Evolutionary conservation across 2,797 vertebrate genomes (phyloP).

Genomic region (Melanotaenia maccullochi): DNA sequence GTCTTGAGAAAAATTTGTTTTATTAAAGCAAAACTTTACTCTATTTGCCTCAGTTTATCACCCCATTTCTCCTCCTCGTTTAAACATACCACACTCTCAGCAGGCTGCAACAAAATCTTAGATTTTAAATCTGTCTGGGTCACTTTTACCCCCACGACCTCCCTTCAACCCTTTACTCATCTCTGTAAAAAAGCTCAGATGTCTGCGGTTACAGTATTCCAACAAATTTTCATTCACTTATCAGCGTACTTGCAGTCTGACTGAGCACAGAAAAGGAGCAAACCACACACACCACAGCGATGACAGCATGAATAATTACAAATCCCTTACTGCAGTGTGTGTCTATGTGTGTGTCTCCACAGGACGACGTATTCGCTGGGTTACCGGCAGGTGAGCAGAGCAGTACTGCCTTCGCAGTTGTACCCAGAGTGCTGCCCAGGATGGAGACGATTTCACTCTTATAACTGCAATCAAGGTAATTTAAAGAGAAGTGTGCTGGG

Average conservation of each 20-base stretch:
- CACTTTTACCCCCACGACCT: conserved; percentile 2
- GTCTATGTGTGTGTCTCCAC: conserved; percentile 42
- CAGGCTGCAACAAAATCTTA: conserved; percentile 28
- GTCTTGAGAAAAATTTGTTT: not conserved
- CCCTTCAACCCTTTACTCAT: conserved; percentile 31
- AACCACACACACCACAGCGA: not conserved
- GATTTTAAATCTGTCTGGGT: conserved; percentile 16
- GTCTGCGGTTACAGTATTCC: conserved; percentile 29
- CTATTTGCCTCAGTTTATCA: conserved; percentile 20
- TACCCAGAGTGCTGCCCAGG: conserved; percentile 89
- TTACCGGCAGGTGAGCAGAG: conserved; percentile 83
- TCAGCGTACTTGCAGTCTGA: conserved; percentile 23
- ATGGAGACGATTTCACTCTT: conserved; percentile 83
- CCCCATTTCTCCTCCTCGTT: conserved; percentile 1
- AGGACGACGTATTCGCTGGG: conserved; percentile 90
- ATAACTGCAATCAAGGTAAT: conserved; percentile 89
- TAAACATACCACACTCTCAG: conserved; percentile 43
- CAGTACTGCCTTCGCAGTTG: conserved; percentile 33
- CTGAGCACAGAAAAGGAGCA: conserved; percentile 17
- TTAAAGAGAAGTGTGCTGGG: not conserved
- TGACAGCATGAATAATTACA: conserved; percentile 25
- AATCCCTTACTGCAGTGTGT: not conserved
- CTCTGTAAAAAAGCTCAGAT: conserved; percentile 36
- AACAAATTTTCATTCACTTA: conserved; percentile 19
- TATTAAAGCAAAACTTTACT: conserved; percentile 4